Evolutionary conservation across 2,113 vertebrate species (phyloP).

Genomic region (Podarcis cretensis): DNA sequence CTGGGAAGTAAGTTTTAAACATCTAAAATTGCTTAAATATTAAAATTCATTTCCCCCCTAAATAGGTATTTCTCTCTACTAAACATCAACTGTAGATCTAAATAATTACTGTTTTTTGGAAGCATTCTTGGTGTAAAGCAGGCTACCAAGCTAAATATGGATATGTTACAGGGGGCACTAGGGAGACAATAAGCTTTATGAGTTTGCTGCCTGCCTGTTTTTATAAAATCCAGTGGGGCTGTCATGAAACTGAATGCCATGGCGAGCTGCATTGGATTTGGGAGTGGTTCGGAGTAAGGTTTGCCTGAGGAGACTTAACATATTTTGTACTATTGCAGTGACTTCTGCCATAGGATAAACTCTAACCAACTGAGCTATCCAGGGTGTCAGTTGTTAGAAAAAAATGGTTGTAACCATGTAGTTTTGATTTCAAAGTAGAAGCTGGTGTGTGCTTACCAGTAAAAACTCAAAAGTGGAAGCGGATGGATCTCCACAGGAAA

Average conservation of each 20-base stretch:
- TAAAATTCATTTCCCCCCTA: not conserved
- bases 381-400: no score
- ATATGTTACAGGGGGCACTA: not conserved
- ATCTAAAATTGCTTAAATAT: not conserved
- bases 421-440: not conserved
- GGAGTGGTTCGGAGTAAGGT: not conserved
- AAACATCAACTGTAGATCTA: not conserved
- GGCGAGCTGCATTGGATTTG: not conserved
- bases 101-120: not conserved
- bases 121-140: not conserved
- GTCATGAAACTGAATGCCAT: not conserved
- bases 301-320: not conserved
- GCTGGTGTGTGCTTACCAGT: not conserved
- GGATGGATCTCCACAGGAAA: not conserved
- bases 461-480: not conserved
- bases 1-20: slow-evolving; percentile 85
- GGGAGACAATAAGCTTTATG: no score
- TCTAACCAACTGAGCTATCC: no score
- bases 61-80: not conserved
- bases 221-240: not conserved
- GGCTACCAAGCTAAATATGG: not conserved
- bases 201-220: not conserved
- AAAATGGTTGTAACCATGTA: not conserved
- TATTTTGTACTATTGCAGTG: not conserved
- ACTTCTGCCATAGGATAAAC: not conserved